These are phyloP conservation scores for Apocheima hispidaria DNA, from an alignment of 2,888 invertebrate species.

Conservation along the genomic window DNA sequence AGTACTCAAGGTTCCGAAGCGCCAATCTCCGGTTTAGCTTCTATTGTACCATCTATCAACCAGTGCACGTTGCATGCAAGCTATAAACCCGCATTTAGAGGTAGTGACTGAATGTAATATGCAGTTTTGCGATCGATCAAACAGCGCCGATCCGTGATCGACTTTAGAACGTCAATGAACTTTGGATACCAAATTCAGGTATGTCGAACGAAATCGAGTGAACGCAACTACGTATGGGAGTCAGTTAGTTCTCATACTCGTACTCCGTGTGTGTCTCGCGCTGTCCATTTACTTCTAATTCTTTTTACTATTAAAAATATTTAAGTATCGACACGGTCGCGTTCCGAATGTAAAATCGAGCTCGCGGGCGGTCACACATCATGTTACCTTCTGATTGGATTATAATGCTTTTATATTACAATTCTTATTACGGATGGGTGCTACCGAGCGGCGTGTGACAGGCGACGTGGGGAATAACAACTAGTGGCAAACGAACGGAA, in stretches of 20 bases:
- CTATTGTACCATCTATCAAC: constrained; percentile 17
- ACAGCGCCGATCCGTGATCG: constrained; percentile 46
- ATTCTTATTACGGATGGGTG: constrained; percentile 79
- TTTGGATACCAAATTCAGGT: constrained; percentile 49
- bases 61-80: constrained; percentile 39
- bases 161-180: constrained; percentile 54
- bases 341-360: constrained; percentile 76
- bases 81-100: constrained; percentile 39
- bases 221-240: constrained; percentile 31
- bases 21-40: constrained; percentile 13
- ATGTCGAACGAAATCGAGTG: constrained; percentile 51
- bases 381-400: constrained; percentile 81
- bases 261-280: constrained; percentile 64
- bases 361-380: constrained; percentile 80
- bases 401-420: constrained; percentile 85
- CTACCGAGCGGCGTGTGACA: constrained; percentile 78
- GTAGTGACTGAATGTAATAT: constrained; percentile 33
- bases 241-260: constrained; percentile 42
- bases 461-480: constrained; percentile 76
- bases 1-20: constrained; percentile 5
- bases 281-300: constrained; percentile 70
- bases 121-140: constrained; percentile 50
- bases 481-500: constrained; percentile 61
- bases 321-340: constrained; percentile 73
- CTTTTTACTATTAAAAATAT: constrained; percentile 75